phyloP scores from a whole-genome alignment of 1,140 invertebrate species.

The Trinorchestia longiramus region DNA sequence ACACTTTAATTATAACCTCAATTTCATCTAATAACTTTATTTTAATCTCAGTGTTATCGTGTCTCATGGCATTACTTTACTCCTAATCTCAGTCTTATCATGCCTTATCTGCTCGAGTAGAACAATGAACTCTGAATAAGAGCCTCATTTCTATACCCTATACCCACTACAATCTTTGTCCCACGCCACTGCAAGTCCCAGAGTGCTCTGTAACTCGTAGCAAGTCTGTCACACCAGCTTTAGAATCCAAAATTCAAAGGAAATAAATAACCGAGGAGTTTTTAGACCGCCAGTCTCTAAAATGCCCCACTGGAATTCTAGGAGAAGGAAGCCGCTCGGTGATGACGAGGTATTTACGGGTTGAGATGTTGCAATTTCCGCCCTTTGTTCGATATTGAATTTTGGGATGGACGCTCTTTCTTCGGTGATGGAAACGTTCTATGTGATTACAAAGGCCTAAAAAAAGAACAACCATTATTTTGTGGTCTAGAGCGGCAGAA shows the following conservation, averaged over 20 bases:
- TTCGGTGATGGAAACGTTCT: not conserved
- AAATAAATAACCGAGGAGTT: not conserved
- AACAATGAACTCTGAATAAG: not conserved
- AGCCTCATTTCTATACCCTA: not conserved
- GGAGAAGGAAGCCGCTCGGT: not conserved
- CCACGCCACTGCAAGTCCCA: not conserved
- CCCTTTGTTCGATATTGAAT: not conserved
- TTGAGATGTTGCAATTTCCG: not conserved
- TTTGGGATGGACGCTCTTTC: not conserved
- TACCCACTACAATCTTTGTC: not conserved
- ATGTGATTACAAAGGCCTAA: not conserved
- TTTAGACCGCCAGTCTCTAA: not conserved
- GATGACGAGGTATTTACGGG: not conserved
- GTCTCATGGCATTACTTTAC: too few species aligned
- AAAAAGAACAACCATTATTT: not conserved
- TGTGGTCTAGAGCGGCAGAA: not conserved
- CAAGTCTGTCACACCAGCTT: not conserved
- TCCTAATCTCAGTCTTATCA: too few species aligned
- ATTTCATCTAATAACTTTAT: too few species aligned
- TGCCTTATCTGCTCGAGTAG: too few species aligned
- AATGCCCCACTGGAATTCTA: not conserved
- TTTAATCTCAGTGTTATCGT: too few species aligned
- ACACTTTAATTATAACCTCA: too few species aligned
- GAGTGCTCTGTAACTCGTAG: not conserved
- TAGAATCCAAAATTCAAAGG: not conserved